Base-by-base conservation (phyloP, 2,888 invertebrate species). In the Tipula unca region DNA sequence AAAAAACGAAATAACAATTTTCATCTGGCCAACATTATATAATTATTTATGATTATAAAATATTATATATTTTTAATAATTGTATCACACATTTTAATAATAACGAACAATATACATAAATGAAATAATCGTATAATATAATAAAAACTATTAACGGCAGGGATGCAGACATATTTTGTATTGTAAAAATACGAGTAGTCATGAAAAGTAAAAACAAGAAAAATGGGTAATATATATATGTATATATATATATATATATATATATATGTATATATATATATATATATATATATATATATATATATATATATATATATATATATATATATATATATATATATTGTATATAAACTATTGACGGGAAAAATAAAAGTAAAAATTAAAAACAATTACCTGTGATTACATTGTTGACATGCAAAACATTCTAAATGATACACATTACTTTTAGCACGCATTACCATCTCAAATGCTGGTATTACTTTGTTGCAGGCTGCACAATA, bases 351-450 rank as follows among this genome's bases (percentile, higher is more conserved):
- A 17, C 20, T 20, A 54, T 8, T 8, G 48, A 54, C 48, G 48
- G 17, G 48, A 17, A n/a, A 42, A 42, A 14, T 42, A 42, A 13
- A 14, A 3, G 42, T 25, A 82, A 17, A 82, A 20, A n/a, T n/a
- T 82, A 82, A 20, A 82, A 35, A 35, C 35, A 39, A 90, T 91
- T 91, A 97, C 97, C 97, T 96, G 93, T 97, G 97, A 92, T 96
- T 96, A 92, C 97, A 97, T 90, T 97, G 96, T 91, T 97, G 97
- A 92, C 97, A 97, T 88, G 97, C 97, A 91, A 97, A 97, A 91
- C 97, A 97, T 91, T 97, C 97, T 91, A 97, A 93, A 92, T 97
- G 97, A 92, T 97, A 97, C 87, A 97, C 97, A 91, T 97, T 97
- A 89, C 95, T 95, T 91, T 96, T 95, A 88, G 97, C 97, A 90